A percentile compares a stretch with the other conserved stretches of the same genome.
Evolutionary conservation across 2,797 vertebrate genomes (phyloP).

Genomic region (Labeo calbasu): DNA sequence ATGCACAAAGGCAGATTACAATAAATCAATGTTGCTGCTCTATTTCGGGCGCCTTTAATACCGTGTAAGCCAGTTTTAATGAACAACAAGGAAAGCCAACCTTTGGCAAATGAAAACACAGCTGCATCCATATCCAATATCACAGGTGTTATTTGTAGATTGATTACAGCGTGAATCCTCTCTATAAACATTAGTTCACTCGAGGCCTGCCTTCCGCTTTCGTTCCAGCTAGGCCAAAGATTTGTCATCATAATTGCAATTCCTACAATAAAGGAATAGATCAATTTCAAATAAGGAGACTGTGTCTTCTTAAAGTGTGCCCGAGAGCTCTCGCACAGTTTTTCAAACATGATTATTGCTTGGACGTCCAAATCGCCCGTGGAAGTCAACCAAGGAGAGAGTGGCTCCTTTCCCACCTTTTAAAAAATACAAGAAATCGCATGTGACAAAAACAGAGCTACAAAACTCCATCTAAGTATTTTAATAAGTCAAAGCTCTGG

Average conservation of each 20-base stretch:
- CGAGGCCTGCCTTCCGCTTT: conserved; percentile 5
- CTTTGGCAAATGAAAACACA: conserved; percentile 46
- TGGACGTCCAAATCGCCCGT: conserved; percentile 25
- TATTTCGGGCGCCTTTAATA: conserved; percentile 41
- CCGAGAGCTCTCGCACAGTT: conserved; percentile 40
- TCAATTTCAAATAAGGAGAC: conserved; percentile 57
- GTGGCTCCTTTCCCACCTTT: conserved; percentile 5
- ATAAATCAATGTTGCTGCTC: conserved; percentile 52
- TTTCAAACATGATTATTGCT: conserved; percentile 47
- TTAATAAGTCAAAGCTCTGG: conserved; percentile 30
- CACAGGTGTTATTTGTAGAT: conserved; percentile 42
- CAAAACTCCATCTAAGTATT: conserved; percentile 49
- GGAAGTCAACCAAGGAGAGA: conserved; percentile 46
- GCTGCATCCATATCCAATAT: conserved; percentile 43
- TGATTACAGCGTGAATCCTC: conserved; percentile 34
- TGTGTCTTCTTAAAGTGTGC: conserved; percentile 31
- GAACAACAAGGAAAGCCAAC: conserved; percentile 47
- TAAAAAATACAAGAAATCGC: conserved; percentile 39
- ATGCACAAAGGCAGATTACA: conserved; percentile 48
- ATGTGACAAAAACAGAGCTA: conserved; percentile 35
- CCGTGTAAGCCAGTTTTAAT: conserved; percentile 51
- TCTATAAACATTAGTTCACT: conserved; percentile 50
- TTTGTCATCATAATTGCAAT: conserved; percentile 46
- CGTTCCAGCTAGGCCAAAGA: conserved; percentile 33
- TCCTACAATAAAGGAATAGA: conserved; percentile 51